These are phyloP conservation scores for Trichogramma pretiosum DNA, from an alignment of 1,140 invertebrate species.

Conservation along the genomic window DNA sequence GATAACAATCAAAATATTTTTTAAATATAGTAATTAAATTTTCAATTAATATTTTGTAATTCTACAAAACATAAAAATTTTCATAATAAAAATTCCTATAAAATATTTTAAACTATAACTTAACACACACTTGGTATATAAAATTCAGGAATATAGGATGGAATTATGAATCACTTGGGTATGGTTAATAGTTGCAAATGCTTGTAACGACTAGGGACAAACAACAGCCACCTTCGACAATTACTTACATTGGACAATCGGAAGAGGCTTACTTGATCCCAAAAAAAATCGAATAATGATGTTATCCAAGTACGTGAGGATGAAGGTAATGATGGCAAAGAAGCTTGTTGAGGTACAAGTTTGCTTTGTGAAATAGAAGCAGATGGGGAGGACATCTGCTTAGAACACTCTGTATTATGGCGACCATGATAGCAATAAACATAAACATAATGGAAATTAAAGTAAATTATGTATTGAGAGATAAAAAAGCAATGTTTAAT, in stretches of 20 bases:
- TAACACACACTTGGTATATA: neutral
- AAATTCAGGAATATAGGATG: neutral
- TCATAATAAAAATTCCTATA: too few species aligned
- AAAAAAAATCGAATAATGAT: constrained; percentile 42
- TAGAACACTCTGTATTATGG: constrained; percentile 40
- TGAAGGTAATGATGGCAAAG: constrained; percentile 23
- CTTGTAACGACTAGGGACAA: constrained; percentile 8
- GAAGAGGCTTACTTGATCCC: constrained; percentile 44
- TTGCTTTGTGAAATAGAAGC: constrained; percentile 38
- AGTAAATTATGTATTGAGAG: too few species aligned
- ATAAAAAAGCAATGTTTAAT: too few species aligned
- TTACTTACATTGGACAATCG: constrained; percentile 39
- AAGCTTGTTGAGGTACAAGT: constrained; percentile 34
- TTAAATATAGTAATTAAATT: too few species aligned
- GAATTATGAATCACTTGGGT: neutral
- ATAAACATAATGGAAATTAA: constrained; percentile 3
- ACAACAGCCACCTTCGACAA: constrained; percentile 16
- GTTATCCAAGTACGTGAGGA: constrained; percentile 44
- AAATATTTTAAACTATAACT: too few species aligned
- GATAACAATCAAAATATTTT: too few species aligned
- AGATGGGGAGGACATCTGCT: constrained; percentile 40
- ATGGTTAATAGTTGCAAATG: constrained; percentile 1
- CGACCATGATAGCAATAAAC: constrained; percentile 3
- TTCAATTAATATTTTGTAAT: too few species aligned
- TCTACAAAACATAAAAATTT: neutral